Evolutionary conservation across 1,140 invertebrate genomes (phyloP).

Genomic region (Zaprionus africanus): DNA sequence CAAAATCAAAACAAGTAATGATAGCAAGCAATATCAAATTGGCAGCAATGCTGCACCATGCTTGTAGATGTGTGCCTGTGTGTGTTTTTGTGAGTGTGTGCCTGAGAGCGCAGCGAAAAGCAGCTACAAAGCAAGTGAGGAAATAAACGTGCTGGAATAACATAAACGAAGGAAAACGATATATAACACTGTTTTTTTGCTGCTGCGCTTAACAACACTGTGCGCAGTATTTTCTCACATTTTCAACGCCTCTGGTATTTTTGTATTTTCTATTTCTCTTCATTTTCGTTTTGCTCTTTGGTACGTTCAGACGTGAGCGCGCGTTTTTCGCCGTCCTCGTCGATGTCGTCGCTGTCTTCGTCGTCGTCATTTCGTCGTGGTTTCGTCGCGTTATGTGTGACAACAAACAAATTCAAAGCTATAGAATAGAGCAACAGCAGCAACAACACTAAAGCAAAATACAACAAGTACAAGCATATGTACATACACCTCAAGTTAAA

Average conservation of each 20-base stretch:
- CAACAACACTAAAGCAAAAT: constrained; percentile 21
- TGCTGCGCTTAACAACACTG: constrained; percentile 30
- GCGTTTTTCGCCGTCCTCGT: constrained; percentile 39
- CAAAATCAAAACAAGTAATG: constrained; percentile 48
- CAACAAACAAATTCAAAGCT: constrained; percentile 31
- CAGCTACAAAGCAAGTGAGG: constrained; percentile 15
- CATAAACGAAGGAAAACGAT: constrained; percentile 26
- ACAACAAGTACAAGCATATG: constrained; percentile 22
- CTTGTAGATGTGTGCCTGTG: neutral
- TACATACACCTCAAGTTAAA: constrained; percentile 19
- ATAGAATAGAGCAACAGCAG: constrained; percentile 7
- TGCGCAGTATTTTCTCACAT: constrained; percentile 35
- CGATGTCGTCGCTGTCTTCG: constrained; percentile 13
- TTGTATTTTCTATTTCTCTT: constrained; percentile 52
- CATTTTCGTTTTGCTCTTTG: constrained; percentile 58
- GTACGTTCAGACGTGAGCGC: constrained; percentile 47
- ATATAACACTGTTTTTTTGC: constrained; percentile 23
- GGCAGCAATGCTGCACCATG: constrained; percentile 2
- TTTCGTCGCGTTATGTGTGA: constrained; percentile 35
- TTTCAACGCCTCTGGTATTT: constrained; percentile 42
- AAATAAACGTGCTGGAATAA: constrained; percentile 40
- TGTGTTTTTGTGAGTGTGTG: constrained; percentile 13
- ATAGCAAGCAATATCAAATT: constrained; percentile 13
- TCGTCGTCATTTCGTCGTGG: constrained; percentile 37
- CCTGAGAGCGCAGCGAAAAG: constrained; percentile 16